A percentile compares a stretch with the other conserved stretches of the same genome.
These are phyloP conservation scores for Berghia stephanieae DNA, from an alignment of 1,140 invertebrate genomes.

Conservation along the genomic window DNA sequence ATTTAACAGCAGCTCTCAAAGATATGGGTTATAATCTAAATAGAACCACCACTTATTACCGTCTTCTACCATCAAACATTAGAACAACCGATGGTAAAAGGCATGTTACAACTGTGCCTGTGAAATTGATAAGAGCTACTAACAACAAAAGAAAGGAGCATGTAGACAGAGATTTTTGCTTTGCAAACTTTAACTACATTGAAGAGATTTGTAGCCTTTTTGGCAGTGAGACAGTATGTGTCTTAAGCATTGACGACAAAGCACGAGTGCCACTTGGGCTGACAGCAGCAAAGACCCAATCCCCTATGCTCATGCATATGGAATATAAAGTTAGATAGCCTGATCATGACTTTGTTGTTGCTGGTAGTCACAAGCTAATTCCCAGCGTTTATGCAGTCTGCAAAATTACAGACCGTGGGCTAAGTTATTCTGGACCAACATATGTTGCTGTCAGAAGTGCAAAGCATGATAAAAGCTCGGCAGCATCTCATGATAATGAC, in stretches of 20 bases:
- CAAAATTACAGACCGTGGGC: background rate
- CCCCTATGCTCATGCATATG: background rate
- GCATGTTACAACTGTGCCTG: too few species aligned
- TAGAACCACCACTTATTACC: too few species aligned
- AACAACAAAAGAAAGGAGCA: too few species aligned
- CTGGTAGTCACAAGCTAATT: background rate
- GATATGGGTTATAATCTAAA: too few species aligned
- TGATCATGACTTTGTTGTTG: background rate
- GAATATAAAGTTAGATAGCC: background rate
- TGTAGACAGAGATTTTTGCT: too few species aligned
- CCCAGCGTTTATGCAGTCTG: background rate
- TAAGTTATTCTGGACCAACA: background rate
- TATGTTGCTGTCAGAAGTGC: background rate
- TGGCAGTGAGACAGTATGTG: background rate
- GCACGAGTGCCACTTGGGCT: background rate
- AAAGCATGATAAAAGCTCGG: background rate
- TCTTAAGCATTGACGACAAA: slow-evolving; percentile 3
- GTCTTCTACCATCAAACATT: too few species aligned
- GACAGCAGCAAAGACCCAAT: background rate
- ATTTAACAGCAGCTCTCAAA: too few species aligned
- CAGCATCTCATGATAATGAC: too few species aligned
- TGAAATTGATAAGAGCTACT: too few species aligned
- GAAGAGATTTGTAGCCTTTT: too few species aligned
- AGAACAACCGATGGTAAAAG: too few species aligned
- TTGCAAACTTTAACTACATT: too few species aligned